These are phyloP conservation scores for Platyrinchus mystaceus DNA, from an alignment of 2,797 vertebrate species.

Conservation along the genomic window DNA sequence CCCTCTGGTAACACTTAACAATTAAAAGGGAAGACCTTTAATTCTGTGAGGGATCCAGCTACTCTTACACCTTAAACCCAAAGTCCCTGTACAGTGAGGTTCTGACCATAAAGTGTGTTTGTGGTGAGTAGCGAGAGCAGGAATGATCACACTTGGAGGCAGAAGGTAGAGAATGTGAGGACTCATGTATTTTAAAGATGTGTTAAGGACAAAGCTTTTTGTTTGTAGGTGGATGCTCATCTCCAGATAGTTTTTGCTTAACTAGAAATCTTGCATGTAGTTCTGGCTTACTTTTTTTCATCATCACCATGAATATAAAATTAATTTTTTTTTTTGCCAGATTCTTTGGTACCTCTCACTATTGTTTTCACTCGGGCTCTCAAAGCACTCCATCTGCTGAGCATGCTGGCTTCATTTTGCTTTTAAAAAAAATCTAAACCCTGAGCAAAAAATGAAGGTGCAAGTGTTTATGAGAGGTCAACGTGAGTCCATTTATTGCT, in stretches of 20 bases:
- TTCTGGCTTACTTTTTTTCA: neutral
- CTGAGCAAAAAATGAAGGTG: neutral
- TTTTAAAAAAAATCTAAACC: neutral
- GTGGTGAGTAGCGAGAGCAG: neutral
- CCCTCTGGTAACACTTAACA: neutral
- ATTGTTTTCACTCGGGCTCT: neutral
- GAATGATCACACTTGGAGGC: neutral
- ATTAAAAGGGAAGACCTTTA: neutral
- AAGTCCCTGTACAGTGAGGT: neutral
- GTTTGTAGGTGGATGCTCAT: neutral
- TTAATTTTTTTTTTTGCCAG: neutral
- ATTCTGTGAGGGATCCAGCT: neutral
- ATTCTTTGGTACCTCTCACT: neutral
- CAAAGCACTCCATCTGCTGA: neutral
- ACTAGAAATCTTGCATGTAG: neutral
- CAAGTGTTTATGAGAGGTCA: neutral
- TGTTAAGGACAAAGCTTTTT: neutral
- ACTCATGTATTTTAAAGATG: neutral
- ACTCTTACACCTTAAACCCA: neutral
- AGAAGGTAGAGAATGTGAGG: neutral
- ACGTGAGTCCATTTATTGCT: neutral
- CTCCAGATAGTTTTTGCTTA: neutral
- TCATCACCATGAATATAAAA: neutral
- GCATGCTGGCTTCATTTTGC: neutral
- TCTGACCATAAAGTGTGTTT: neutral